A percentile compares a stretch with the other conserved stretches of the same genome.
phyloP scores from a whole-genome alignment of 2,888 invertebrate genomes.

The Erynnis tages region DNA sequence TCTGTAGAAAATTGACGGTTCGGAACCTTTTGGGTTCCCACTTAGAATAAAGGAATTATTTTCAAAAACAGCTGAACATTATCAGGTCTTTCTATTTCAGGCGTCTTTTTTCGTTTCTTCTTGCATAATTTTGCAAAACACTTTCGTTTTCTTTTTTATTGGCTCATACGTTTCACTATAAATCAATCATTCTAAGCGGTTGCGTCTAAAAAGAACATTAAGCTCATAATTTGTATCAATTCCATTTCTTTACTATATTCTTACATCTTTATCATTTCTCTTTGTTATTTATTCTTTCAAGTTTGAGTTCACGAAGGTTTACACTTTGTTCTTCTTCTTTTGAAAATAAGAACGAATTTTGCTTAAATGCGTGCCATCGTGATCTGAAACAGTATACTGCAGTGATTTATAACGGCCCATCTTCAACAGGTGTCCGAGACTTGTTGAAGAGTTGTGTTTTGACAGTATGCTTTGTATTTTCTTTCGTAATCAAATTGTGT shows the following conservation, averaged over 20 bases:
- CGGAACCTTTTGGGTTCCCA: no score
- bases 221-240: slow-evolving; percentile 2
- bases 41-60: no score
- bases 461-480: background rate
- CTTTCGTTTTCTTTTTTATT: no score
- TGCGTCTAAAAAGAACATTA: background rate
- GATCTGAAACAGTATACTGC: no score
- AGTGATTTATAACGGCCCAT: background rate
- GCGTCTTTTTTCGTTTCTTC: background rate
- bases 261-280: background rate
- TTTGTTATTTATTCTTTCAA: background rate
- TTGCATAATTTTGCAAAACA: background rate
- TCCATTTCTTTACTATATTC: background rate
- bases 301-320: no score
- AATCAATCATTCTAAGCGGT: slow-evolving; percentile 7
- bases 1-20: no score
- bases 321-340: no score
- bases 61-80: no score
- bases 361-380: no score
- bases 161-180: background rate
- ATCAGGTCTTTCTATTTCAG: no score
- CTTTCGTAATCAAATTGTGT: background rate
- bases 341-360: no score
- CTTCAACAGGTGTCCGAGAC: background rate
- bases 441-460: background rate